Evolutionary conservation across 92 coral and sea anemone genomes (phyloP).

Genomic region (Epizoanthus scotinus): DNA sequence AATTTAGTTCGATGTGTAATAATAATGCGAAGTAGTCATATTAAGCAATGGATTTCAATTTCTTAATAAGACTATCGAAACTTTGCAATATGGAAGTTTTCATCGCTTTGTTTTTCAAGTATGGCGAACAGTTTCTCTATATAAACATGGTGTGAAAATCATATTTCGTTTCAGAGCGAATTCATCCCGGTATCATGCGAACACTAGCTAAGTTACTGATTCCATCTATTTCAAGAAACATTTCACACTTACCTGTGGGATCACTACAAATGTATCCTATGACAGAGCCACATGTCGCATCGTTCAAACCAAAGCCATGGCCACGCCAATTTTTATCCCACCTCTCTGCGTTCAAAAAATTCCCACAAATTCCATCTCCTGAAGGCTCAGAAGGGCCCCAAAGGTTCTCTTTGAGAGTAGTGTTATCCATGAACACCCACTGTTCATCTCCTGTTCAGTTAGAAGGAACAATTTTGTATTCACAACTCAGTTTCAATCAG

Average conservation of each 20-base stretch:
- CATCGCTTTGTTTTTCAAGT: too few species aligned
- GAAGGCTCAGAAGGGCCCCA: constrained; percentile 31
- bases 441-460: not conserved
- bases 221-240: too few species aligned
- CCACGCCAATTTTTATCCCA: constrained; percentile 27
- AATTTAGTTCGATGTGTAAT: too few species aligned
- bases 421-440: constrained; percentile 24
- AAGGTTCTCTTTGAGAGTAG: not conserved
- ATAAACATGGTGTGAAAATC: too few species aligned
- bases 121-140: too few species aligned
- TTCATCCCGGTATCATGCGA: too few species aligned
- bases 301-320: constrained; percentile 24
- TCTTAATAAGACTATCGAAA: too few species aligned
- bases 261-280: constrained; percentile 30
- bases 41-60: too few species aligned
- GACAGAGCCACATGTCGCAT: constrained; percentile 18
- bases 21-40: too few species aligned
- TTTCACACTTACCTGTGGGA: constrained; percentile 3
- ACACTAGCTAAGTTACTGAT: too few species aligned
- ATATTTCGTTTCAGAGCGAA: too few species aligned
- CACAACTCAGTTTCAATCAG: not conserved
- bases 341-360: constrained; percentile 24
- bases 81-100: too few species aligned
- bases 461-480: not conserved
- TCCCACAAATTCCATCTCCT: constrained; percentile 22